Evolutionary conservation across 2,888 invertebrate genomes (phyloP).

Genomic region (Apodemia mormo): DNA sequence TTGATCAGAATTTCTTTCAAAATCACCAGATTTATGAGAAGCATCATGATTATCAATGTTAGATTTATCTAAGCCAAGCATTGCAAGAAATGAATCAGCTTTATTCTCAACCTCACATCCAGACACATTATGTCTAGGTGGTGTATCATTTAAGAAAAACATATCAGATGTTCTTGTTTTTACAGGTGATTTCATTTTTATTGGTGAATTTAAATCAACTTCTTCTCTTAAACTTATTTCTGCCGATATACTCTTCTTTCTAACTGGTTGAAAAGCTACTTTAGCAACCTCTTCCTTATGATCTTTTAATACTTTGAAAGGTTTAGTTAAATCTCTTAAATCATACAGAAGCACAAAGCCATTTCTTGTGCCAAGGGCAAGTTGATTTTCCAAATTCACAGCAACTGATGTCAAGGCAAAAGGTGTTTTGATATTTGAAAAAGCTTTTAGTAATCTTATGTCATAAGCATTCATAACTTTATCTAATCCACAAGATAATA

Average conservation of each 20-base stretch:
- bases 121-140: slow-evolving; percentile 53
- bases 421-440: slow-evolving; percentile 65
- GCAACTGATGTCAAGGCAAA: slow-evolving; percentile 66
- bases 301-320: slow-evolving; percentile 69
- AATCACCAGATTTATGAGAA: slow-evolving; percentile 51
- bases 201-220: slow-evolving; percentile 50
- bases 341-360: slow-evolving; percentile 80
- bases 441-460: slow-evolving; percentile 69
- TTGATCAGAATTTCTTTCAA: slow-evolving; percentile 56
- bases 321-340: slow-evolving; percentile 73
- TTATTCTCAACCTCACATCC: slow-evolving; percentile 51
- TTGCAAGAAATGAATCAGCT: slow-evolving; percentile 69
- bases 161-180: slow-evolving; percentile 61
- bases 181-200: slow-evolving; percentile 52
- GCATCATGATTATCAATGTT: slow-evolving; percentile 58
- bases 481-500: slow-evolving; percentile 81
- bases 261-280: slow-evolving; percentile 70
- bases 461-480: slow-evolving; percentile 81
- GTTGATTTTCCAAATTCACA: slow-evolving; percentile 68
- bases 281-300: slow-evolving; percentile 74
- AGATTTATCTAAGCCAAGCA: slow-evolving; percentile 69
- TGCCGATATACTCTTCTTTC: slow-evolving; percentile 54
- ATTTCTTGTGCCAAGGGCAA: slow-evolving; percentile 80
- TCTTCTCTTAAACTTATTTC: slow-evolving; percentile 73
- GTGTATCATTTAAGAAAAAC: slow-evolving; percentile 65